Evolutionary conservation across 2,113 vertebrate genomes (phyloP).

Genomic region (Alouatta palliata): DNA sequence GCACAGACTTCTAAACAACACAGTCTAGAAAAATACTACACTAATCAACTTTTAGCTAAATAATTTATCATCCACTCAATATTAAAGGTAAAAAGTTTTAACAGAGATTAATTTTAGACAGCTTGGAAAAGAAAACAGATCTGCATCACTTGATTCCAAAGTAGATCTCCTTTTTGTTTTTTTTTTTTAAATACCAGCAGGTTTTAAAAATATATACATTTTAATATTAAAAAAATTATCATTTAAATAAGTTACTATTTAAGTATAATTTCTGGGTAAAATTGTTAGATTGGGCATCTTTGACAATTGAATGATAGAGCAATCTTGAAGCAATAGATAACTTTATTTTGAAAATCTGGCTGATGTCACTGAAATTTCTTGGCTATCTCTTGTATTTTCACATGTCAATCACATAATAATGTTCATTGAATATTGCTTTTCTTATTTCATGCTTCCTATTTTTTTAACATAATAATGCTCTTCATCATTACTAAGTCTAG

Average conservation of each 20-base stretch:
- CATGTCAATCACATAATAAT: background rate
- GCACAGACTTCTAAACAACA: background rate
- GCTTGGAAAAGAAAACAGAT: background rate
- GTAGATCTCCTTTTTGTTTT: background rate
- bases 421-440: background rate
- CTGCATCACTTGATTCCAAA: background rate
- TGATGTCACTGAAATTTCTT: background rate
- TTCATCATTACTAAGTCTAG: background rate
- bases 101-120: background rate
- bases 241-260: constrained; percentile 36
- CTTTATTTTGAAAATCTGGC: background rate
- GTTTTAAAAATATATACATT: background rate
- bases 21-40: background rate
- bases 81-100: background rate
- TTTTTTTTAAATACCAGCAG: background rate
- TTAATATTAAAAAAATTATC: constrained; percentile 6
- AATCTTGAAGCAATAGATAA: background rate
- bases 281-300: background rate
- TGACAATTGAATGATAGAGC: background rate
- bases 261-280: background rate
- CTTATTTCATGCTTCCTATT: background rate
- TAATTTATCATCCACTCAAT: constrained; percentile 11
- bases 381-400: background rate
- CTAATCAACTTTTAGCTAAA: background rate
- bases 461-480: background rate